Evolutionary conservation across 2,113 vertebrate species (phyloP).

Genomic region (Balaeniceps rex): DNA sequence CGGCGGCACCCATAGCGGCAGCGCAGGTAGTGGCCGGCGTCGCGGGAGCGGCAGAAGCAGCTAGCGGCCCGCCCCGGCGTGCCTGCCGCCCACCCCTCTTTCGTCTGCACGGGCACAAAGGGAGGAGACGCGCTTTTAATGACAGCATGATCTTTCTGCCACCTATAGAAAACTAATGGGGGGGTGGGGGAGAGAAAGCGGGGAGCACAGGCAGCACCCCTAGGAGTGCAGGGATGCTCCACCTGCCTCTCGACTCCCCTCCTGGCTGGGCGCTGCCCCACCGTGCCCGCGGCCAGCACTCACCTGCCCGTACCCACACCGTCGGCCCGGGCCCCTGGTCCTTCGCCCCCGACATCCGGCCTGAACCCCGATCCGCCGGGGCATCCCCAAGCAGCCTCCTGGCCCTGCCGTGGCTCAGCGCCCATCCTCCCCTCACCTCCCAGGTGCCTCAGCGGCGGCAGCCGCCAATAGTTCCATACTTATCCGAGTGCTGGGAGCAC

Average conservation of each 20-base stretch:
- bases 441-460: background rate
- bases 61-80: background rate
- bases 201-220: background rate
- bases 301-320: background rate
- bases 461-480: background rate
- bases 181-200: background rate
- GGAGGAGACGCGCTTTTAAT: background rate
- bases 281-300: background rate
- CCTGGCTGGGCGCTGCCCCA: no score
- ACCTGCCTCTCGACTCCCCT: background rate
- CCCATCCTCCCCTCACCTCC: no score
- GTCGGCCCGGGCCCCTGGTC: rapidly evolving
- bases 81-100: background rate
- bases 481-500: background rate
- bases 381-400: background rate
- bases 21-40: background rate
- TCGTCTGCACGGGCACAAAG: background rate
- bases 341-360: rapidly evolving
- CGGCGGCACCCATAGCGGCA: background rate
- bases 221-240: background rate
- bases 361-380: background rate
- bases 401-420: no score
- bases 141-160: background rate
- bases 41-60: background rate
- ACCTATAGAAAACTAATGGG: background rate